Evolutionary conservation across 2,888 invertebrate genomes (phyloP), one percentile per base, ranked within the genome.

Genomic region (Plusia festucae): DNA sequence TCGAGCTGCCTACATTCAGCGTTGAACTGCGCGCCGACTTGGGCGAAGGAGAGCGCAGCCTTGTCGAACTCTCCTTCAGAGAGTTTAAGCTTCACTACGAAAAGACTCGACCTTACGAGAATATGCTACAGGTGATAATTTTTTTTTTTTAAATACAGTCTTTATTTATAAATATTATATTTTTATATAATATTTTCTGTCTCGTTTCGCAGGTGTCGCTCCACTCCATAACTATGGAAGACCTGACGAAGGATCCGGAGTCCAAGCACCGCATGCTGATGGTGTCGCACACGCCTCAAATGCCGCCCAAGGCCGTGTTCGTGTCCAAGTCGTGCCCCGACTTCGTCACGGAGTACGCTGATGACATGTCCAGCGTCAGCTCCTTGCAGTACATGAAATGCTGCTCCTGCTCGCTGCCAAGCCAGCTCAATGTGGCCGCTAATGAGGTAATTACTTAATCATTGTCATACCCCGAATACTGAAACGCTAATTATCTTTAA

Each of bases 201-300:
- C 2, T 49, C 6, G 2, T 5, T 9, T 11, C 1, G 0, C 80
- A 97, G 96, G 97, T 98, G 15, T 97, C 98, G 0, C 93, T 99
- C 8, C 96, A 98, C 76, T 98, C 99, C 0, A 96, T 99, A 22
- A 95, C 97, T 4, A 98, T 99, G 97, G 99, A 99, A 89, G 99
- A 99, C 92, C 95, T 99, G 4, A 96, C 98, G 8, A 97, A 97
- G 84, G 96, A 97, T 1, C 96, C 96, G 20, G 97, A 97, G 52
- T 97, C 98, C 0, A 97, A 97, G 80, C 97, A 98, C 91, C 96
- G 98, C 40, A 96, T 97, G 87, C 97, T 99, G 96, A 97, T 99
- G 89, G 96, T 97, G 70, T 98, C 98, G 0, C 96, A 95, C 92
- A 86, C 93, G 70, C 90, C 92, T 68, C 96, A 76, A 87, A 92